Conservation (phyloP, 1,140 invertebrate species). For the Elymnias hypermnestra region DNA sequence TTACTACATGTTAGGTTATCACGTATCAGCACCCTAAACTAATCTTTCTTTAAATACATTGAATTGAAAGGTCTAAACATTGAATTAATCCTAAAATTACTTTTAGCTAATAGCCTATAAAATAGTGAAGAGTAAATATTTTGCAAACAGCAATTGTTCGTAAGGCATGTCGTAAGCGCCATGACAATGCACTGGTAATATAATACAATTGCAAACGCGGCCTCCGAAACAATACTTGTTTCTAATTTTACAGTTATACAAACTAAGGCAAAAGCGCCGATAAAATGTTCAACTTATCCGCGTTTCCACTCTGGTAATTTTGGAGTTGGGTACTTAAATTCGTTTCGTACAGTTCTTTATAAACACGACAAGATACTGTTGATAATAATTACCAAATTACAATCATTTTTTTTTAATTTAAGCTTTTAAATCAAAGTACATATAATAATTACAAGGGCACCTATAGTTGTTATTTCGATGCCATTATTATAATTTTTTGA, state of each 20-base stretch:
- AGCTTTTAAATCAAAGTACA: no score
- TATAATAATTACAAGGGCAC: no score
- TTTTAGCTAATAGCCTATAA: no score
- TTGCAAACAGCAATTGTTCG: conserved; percentile 47
- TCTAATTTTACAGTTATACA: conserved; percentile 26
- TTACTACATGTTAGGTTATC: no score
- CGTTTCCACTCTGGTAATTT: conserved; percentile 14
- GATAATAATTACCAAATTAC: no score
- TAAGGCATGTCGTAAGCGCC: conserved; percentile 35
- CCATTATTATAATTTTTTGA: no score
- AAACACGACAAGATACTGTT: background rate
- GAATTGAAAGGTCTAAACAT: no score
- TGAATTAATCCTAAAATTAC: no score
- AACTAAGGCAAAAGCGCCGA: conserved; percentile 19
- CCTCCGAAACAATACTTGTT: conserved; percentile 47
- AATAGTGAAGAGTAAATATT: conserved; percentile 36
- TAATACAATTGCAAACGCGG: conserved; percentile 47
- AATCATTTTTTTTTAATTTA: no score
- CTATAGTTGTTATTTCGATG: no score
- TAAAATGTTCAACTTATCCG: conserved; percentile 19
- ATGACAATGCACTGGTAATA: conserved; percentile 41
- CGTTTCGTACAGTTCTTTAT: background rate
- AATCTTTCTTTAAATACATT: no score
- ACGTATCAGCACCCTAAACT: no score
- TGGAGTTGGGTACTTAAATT: background rate